Evolutionary conservation across 2,888 invertebrate species (phyloP), one percentile per base, ranked within the genome.

Genomic region (Tethea ocularis): DNA sequence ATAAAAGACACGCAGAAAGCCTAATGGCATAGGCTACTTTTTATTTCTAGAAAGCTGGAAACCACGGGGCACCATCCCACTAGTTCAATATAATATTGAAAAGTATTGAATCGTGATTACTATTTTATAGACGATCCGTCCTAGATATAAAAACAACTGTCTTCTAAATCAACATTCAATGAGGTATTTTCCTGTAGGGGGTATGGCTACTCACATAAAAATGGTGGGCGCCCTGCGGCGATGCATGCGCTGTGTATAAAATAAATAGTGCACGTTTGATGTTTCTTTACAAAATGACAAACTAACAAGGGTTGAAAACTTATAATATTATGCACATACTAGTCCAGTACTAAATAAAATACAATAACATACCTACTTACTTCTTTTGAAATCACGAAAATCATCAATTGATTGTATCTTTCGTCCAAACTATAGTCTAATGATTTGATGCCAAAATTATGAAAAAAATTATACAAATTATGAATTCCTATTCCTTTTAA

Each of bases 61-160:
- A n/a, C n/a, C n/a, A n/a, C n/a, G n/a, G n/a, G n/a, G n/a, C n/a
- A n/a, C n/a, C n/a, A n/a, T n/a, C n/a, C n/a, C n/a, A n/a, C n/a
- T n/a, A n/a, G n/a, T 36, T 36, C 36, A 15, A 6, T n/a, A n/a
- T 38, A 23, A 33, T 33, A 33, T 13, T 13, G 33, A 33, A 53
- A 20, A 22, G 38, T 57, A 38, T 5, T 33, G 20, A 54, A 10
- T 20, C 46, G 8, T 20, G 20, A 46, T 20, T 8, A 20, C 20
- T 20, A 20, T 46, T 46, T 46, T 46, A 46, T 46, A 46, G 46
- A 46, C 20, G 10, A 46, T 46, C 46, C 46, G 46, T 46, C 46
- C 46, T 46, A 46, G 46, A 20, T 20, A 41, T 20, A 46, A 46
- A 8, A 46, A 10, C 2, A 20, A 20, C 46, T 46, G 15, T 54